Conservation (phyloP, 2,888 invertebrate genomes). For the Spatulosminthurus flaviceps region DNA sequence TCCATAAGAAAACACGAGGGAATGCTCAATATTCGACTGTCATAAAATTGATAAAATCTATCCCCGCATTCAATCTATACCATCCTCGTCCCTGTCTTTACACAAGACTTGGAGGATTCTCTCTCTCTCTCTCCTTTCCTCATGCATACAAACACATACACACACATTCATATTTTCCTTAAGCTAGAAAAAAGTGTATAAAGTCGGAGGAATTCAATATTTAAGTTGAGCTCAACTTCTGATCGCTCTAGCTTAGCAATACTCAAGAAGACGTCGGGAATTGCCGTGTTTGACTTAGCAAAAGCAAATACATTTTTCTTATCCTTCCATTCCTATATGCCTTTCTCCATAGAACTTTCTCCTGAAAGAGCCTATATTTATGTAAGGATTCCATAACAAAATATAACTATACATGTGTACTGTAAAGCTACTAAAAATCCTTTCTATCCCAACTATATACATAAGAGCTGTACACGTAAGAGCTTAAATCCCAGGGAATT, state of each 20-base stretch:
- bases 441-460: neutral
- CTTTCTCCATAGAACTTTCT: neutral
- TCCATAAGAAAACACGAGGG: neutral
- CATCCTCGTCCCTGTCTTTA: neutral
- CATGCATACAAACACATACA: neutral
- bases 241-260: slow-evolving; percentile 6
- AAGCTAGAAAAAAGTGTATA: neutral
- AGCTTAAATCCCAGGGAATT: neutral
- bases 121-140: neutral
- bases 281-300: neutral
- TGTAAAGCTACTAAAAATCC: neutral
- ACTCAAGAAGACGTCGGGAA: slow-evolving; percentile 4
- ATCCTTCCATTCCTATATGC: neutral
- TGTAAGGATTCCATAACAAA: too few species aligned
- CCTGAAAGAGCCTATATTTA: too few species aligned
- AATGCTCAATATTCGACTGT: slow-evolving; percentile 14
- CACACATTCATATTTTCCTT: too few species aligned
- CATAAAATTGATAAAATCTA: slow-evolving; percentile 28
- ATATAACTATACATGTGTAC: too few species aligned
- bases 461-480: too few species aligned
- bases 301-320: neutral
- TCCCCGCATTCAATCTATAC: slow-evolving; percentile 12
- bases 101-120: neutral
- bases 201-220: slow-evolving; percentile 3
- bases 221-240: slow-evolving; percentile 17